A percentile compares a stretch with the other conserved stretches of the same genome.
phyloP scores from a whole-genome alignment of 2,113 vertebrate genomes.

The Percopsis transmontana region DNA sequence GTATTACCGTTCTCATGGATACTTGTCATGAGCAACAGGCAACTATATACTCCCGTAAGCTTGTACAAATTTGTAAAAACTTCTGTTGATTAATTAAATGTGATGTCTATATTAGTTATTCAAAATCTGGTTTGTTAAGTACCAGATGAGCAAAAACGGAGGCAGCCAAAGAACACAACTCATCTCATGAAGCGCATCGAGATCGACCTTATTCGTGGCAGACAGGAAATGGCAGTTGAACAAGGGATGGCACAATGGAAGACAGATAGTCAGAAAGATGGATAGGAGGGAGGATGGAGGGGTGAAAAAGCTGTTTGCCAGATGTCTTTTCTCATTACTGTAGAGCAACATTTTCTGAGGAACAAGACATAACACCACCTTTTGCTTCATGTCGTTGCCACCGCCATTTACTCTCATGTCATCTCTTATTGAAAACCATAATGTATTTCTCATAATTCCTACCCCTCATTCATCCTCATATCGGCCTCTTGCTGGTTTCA shows the following conservation, averaged over 20 bases:
- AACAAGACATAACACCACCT: conserved; percentile 28
- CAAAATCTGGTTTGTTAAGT: no score
- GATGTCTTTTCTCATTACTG: conserved; percentile 55
- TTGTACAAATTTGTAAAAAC: background rate
- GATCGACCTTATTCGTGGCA: background rate
- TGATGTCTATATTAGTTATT: no score
- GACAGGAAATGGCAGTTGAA: background rate
- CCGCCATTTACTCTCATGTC: background rate
- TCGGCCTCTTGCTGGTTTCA: conserved; percentile 5
- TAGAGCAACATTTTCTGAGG: conserved; percentile 34
- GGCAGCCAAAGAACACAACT: no score
- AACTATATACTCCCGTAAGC: background rate
- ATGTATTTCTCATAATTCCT: background rate
- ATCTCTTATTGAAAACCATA: background rate
- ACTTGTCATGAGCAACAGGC: no score
- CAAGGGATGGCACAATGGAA: conserved; percentile 2
- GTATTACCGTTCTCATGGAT: conserved; percentile 10
- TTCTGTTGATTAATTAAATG: background rate
- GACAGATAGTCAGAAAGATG: background rate
- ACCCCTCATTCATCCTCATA: background rate
- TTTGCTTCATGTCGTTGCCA: conserved; percentile 25
- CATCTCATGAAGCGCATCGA: background rate
- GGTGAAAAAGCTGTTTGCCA: conserved; percentile 54
- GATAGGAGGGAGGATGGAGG: conserved; percentile 11
- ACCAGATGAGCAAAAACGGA: no score